These are phyloP conservation scores for Carcharodon carcharias DNA, from an alignment of 2,797 vertebrate genomes.

Conservation along the genomic window DNA sequence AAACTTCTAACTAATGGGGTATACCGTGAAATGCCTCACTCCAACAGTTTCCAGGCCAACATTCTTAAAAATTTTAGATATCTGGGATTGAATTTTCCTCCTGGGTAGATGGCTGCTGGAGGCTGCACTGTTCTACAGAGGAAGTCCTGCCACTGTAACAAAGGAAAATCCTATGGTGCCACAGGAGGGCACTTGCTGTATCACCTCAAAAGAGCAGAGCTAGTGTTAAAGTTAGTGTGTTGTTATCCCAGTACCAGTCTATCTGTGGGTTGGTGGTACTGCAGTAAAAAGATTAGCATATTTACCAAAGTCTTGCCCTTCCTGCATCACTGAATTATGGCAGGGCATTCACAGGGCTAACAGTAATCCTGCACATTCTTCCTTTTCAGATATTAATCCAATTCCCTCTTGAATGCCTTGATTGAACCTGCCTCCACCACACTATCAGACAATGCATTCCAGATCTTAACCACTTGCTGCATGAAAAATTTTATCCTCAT, in stretches of 20 bases:
- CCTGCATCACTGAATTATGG: background rate
- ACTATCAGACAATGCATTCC: no score
- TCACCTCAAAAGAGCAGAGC: background rate
- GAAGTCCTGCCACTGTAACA: background rate
- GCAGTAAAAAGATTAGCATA: background rate
- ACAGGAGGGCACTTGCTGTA: background rate
- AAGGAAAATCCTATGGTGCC: background rate
- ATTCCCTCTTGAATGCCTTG: no score
- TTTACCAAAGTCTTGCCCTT: background rate
- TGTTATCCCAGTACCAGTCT: background rate
- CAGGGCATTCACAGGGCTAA: background rate
- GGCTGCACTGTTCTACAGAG: background rate
- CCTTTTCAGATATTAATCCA: no score
- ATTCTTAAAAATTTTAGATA: background rate
- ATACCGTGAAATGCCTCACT: background rate
- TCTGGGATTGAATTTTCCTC: background rate
- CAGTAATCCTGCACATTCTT: background rate
- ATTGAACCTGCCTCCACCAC: no score
- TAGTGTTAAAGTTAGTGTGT: background rate
- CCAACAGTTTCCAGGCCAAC: background rate
- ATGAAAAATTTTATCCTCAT: no score
- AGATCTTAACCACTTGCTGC: no score
- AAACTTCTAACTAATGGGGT: background rate
- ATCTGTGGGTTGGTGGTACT: background rate
- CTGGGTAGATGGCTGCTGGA: background rate